phyloP scores from a whole-genome alignment of 2,888 invertebrate genomes.

The Agrotis puta region DNA sequence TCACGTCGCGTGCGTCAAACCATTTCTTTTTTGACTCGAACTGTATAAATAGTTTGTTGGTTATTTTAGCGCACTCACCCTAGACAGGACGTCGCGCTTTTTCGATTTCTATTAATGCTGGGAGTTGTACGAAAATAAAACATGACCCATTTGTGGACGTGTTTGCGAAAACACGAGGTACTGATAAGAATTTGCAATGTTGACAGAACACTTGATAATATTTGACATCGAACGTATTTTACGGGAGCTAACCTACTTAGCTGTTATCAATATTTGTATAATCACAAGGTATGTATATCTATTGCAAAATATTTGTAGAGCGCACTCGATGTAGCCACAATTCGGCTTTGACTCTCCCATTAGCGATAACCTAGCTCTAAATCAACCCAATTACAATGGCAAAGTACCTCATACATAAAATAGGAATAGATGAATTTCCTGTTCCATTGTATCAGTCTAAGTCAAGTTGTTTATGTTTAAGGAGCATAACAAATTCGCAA shows the following conservation, averaged over 20 bases:
- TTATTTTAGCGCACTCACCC: slow-evolving; percentile 74
- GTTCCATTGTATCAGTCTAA: slow-evolving; percentile 56
- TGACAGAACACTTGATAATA: slow-evolving; percentile 87
- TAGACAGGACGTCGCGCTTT: slow-evolving; percentile 79
- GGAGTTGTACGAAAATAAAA: slow-evolving; percentile 79
- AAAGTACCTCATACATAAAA: slow-evolving; percentile 33
- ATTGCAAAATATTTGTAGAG: slow-evolving; percentile 80
- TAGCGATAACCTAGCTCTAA: slow-evolving; percentile 36
- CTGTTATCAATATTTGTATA: slow-evolving; percentile 87
- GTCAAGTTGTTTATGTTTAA: slow-evolving; percentile 55
- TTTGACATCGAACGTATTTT: slow-evolving; percentile 84
- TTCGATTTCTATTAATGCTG: slow-evolving; percentile 71
- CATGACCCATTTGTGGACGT: slow-evolving; percentile 81
- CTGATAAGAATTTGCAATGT: slow-evolving; percentile 87
- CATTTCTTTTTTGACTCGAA: slow-evolving; percentile 80
- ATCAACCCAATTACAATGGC: slow-evolving; percentile 45
- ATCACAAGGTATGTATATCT: slow-evolving; percentile 73
- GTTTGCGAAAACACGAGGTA: slow-evolving; percentile 82
- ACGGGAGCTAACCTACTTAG: slow-evolving; percentile 88
- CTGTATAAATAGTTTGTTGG: slow-evolving; percentile 75
- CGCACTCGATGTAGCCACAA: slow-evolving; percentile 51
- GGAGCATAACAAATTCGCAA: slow-evolving; percentile 62
- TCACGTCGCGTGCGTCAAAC: slow-evolving; percentile 83
- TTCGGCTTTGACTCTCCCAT: slow-evolving; percentile 47
- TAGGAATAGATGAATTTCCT: slow-evolving; percentile 50